phyloP scores from a whole-genome alignment of 1,140 invertebrate genomes.

The Dendroctonus valens region DNA sequence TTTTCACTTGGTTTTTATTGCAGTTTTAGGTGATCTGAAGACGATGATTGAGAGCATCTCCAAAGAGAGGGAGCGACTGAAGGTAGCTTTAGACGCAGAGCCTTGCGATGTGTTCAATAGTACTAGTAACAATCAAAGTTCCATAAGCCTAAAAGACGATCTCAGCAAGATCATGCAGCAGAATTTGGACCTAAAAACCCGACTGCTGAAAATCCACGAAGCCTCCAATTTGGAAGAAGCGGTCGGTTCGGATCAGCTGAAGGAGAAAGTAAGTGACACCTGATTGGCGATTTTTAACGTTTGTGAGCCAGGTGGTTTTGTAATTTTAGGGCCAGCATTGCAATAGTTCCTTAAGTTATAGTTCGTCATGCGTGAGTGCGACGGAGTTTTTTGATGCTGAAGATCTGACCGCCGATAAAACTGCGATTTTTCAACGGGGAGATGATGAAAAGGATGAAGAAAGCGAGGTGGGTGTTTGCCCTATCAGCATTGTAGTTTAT shows the following conservation, averaged over 20 bases:
- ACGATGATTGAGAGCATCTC: conserved; percentile 55
- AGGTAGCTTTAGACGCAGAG: conserved; percentile 56
- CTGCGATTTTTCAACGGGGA: conserved; percentile 6
- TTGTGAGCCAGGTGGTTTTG: neutral
- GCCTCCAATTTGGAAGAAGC: conserved; percentile 60
- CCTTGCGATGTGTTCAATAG: conserved; percentile 45
- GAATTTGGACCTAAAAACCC: conserved; percentile 67
- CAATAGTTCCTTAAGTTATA: conserved; percentile 68
- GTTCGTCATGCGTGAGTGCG: conserved; percentile 74
- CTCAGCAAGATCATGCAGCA: conserved; percentile 68
- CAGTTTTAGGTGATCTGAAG: conserved; percentile 59
- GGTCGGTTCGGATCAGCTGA: conserved; percentile 54
- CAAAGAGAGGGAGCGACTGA: conserved; percentile 64
- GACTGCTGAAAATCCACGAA: conserved; percentile 67
- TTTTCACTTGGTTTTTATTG: conserved; percentile 17
- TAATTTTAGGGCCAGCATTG: conserved; percentile 49
- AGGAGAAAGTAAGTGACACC: conserved; percentile 49
- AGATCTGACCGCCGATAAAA: conserved; percentile 52
- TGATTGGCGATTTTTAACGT: neutral
- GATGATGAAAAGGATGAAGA: conserved; percentile 25
- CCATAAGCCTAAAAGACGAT: conserved; percentile 59
- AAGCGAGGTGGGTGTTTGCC: conserved; percentile 23
- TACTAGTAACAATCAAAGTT: conserved; percentile 38
- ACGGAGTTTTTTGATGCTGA: conserved; percentile 86
- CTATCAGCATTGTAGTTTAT: neutral